Evolutionary conservation across 2,797 vertebrate genomes (phyloP), one percentile per base, ranked within the genome.

Genomic region (Natrix natrix): DNA sequence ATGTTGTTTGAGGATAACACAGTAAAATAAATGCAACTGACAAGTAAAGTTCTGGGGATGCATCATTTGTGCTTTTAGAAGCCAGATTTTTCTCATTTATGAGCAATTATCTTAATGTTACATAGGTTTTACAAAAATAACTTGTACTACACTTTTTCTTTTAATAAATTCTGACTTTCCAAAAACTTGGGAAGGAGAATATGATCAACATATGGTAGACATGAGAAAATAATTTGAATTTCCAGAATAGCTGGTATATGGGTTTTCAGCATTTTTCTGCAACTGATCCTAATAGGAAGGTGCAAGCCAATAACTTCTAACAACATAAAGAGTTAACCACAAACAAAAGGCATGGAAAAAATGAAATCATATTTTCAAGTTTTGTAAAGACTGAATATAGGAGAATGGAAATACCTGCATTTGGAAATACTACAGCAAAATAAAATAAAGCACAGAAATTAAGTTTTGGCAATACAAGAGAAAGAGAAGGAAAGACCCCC

Each of bases 401-500:
- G 22, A 60, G 59, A n/a, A 57, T n/a, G 28, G 87, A 43, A 90
- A 90, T 78, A 83, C 4, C 8, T 13, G 10, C 28, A 61, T 37
- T 86, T 43, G 87, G 52, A 86, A 43, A 43, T 90, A 83, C 57
- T 24, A 24, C 83, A 61, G 43, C 22, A 91, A 56, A 90, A 86
- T 83, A 24, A 52, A 55, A 91, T 61, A 59, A 26, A 66, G 92
- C 90, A 90, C 86, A 60, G 74, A 94, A 91, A 92, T n/a, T 54
- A 83, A 91, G 91, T 7, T 37, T n/a, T 94, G 94, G 92, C 93
- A 95, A 63, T 0, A n/a, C 91, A 60, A 92, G 90, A 48, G 17
- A 78, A 78, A 92, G 88, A 94, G 94, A 89, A 90, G 94, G 92
- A 91, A 93, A 55, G 54, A 74, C 10, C 90, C 87, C 24, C 90